These are phyloP conservation scores for Orgyia antiqua DNA, from an alignment of 2,888 invertebrate genomes.

Conservation along the genomic window DNA sequence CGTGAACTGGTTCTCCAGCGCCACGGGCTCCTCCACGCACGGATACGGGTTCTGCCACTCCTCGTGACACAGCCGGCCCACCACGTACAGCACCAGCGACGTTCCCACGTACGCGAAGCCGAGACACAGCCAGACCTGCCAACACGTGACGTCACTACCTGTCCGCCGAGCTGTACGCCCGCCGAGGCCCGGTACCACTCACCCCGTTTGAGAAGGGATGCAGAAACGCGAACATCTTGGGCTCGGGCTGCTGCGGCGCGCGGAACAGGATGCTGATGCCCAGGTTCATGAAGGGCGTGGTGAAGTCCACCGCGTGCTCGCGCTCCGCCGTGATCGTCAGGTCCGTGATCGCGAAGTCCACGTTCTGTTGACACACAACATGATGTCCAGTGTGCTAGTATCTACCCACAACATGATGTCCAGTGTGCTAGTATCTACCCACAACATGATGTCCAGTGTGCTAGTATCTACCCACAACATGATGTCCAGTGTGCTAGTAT, in stretches of 20 bases:
- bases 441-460: too few relatives aligned
- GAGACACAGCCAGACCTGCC: conserved; percentile 89
- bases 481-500: too few relatives aligned
- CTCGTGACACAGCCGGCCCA: conserved; percentile 88
- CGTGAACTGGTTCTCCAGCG: conserved; percentile 90
- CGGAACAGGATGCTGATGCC: conserved; percentile 93
- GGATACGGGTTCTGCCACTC: conserved; percentile 95
- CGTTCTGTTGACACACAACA: conserved; percentile 77
- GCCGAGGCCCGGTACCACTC: too few relatives aligned
- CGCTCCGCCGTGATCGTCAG: conserved; percentile 93
- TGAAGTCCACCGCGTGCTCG: conserved; percentile 94
- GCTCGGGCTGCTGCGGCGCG: conserved; percentile 89
- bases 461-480: too few relatives aligned
- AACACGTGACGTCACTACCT: not conserved
- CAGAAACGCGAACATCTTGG: conserved; percentile 93
- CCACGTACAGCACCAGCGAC: conserved; percentile 87
- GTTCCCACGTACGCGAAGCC: conserved; percentile 89
- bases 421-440: too few relatives aligned
- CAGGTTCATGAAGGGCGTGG: conserved; percentile 97
- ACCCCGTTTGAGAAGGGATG: conserved; percentile 89
- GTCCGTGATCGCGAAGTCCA: conserved; percentile 95
- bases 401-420: too few relatives aligned
- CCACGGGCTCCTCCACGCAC: conserved; percentile 88
- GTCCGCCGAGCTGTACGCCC: too few relatives aligned
- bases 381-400: not conserved